These are phyloP conservation scores for Danaus melanippus DNA, from an alignment of 1,140 invertebrate genomes.

Conservation along the genomic window DNA sequence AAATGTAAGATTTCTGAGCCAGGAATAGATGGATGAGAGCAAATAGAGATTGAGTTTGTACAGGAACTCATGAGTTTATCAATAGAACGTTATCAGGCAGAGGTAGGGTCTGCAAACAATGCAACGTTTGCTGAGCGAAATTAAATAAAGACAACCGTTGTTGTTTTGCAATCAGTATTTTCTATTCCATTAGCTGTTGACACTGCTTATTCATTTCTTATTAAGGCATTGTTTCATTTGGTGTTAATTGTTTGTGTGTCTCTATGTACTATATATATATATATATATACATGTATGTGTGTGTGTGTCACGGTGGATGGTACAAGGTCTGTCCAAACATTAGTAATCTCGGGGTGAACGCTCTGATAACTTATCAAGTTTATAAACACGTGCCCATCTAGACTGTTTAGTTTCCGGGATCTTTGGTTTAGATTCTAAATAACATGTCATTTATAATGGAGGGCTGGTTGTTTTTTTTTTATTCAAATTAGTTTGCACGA, in stretches of 20 bases:
- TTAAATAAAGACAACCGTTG: conserved; percentile 24
- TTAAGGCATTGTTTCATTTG: conserved; percentile 1
- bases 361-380: conserved; percentile 38
- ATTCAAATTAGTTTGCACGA: too few species aligned
- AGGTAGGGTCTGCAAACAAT: conserved; percentile 44
- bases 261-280: too few species aligned
- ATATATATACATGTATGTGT: neutral
- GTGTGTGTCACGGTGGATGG: neutral
- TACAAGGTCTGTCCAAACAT: conserved; percentile 32
- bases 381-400: conserved; percentile 29
- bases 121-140: conserved; percentile 13
- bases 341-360: conserved; percentile 32
- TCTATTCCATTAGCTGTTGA: conserved; percentile 25
- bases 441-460: too few species aligned
- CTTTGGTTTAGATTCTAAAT: too few species aligned
- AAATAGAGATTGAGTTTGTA: too few species aligned
- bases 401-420: conserved; percentile 9
- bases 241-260: neutral
- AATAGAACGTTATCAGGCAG: conserved; percentile 41
- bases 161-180: conserved; percentile 30
- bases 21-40: too few species aligned
- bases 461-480: too few species aligned
- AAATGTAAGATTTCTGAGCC: too few species aligned
- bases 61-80: conserved; percentile 1
- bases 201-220: conserved; percentile 18